Conservation (phyloP, 2,797 vertebrate species). For the Periparus ater region DNA sequence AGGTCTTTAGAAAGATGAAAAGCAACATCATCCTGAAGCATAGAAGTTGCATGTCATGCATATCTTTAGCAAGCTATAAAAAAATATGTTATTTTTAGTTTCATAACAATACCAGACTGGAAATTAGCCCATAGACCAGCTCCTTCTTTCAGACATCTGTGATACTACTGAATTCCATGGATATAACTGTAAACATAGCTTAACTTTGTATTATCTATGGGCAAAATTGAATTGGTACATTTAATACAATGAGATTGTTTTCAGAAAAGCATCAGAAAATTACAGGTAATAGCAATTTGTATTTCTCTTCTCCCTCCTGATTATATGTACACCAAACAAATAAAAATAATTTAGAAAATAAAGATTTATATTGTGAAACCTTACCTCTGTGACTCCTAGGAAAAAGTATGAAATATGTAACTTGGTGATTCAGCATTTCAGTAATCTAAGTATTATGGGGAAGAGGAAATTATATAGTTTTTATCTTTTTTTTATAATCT, state of each 20-base stretch:
- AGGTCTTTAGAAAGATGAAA: neutral
- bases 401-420: neutral
- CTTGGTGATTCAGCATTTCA: neutral
- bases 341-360: neutral
- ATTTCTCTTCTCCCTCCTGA: neutral
- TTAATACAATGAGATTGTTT: neutral
- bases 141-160: neutral
- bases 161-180: neutral
- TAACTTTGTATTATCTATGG: neutral
- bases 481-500: neutral
- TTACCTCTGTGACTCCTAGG: neutral
- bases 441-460: neutral
- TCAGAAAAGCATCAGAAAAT: neutral
- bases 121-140: neutral
- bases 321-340: neutral
- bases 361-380: neutral
- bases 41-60: neutral
- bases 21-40: neutral
- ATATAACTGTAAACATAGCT: neutral
- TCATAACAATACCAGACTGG: neutral
- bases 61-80: neutral
- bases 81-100: neutral
- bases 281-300: neutral
- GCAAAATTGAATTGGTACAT: neutral
- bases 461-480: neutral